Conservation (phyloP, 2,888 invertebrate species). For the Protophormia terraenovae region DNA sequence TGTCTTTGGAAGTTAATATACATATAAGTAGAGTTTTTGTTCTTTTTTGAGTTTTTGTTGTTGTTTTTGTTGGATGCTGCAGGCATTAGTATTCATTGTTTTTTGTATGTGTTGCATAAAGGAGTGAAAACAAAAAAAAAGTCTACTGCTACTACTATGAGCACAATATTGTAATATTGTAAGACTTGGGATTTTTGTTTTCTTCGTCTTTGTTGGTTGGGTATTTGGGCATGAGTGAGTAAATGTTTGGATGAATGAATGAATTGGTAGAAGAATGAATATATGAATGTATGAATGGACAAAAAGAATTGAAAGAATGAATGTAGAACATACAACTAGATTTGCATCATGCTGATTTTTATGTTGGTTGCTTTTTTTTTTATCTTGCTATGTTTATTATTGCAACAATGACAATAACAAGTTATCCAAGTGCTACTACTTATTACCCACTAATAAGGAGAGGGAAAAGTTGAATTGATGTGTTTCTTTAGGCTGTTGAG, state of each 20-base stretch:
- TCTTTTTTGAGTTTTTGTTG: background rate
- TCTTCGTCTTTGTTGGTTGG: background rate
- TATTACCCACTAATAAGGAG: background rate
- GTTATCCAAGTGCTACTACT: slow-evolving; percentile 29
- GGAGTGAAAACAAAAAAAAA: background rate
- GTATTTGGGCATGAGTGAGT: background rate
- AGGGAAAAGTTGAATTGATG: background rate
- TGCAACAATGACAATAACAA: slow-evolving; percentile 37
- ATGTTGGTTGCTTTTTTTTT: too few species aligned
- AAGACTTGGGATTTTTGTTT: slow-evolving; percentile 1
- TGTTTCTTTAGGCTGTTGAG: too few species aligned
- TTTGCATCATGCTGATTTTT: slow-evolving; percentile 20
- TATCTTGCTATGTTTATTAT: slow-evolving; percentile 13
- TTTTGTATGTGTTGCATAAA: slow-evolving; percentile 14
- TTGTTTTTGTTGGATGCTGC: background rate
- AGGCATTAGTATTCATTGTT: slow-evolving; percentile 43
- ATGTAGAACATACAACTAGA: slow-evolving; percentile 36
- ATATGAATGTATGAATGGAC: background rate
- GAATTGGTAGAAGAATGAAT: background rate
- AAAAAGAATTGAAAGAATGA: background rate
- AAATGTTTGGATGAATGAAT: background rate
- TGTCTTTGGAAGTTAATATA: slow-evolving; percentile 30
- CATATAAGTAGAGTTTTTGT: slow-evolving; percentile 19
- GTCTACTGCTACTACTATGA: slow-evolving; percentile 17
- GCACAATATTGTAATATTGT: slow-evolving; percentile 34